Evolutionary conservation across 2,113 vertebrate genomes (phyloP).

Genomic region (Plecotus auritus): DNA sequence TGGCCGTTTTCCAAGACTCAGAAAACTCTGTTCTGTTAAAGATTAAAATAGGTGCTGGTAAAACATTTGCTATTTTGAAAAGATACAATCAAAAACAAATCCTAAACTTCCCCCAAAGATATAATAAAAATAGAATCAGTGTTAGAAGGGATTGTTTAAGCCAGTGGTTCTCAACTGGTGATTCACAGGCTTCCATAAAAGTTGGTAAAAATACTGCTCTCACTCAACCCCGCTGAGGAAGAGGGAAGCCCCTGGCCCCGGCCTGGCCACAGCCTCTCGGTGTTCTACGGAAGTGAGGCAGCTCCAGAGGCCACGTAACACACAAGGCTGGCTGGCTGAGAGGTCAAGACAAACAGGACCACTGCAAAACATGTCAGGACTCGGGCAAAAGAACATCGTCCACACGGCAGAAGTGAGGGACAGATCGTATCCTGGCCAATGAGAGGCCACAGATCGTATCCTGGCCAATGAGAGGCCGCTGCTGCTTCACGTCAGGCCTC

Average conservation of each 20-base stretch:
- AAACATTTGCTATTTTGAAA: neutral
- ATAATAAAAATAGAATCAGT: neutral
- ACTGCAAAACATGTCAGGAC: neutral
- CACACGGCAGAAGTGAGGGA: neutral
- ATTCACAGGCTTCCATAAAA: neutral
- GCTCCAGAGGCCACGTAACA: neutral
- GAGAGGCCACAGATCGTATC: fast-evolving
- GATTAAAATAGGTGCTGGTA: neutral
- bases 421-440: neutral
- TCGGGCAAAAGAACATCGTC: neutral
- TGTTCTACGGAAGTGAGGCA: neutral
- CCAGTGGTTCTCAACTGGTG: neutral
- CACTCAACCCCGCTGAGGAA: neutral
- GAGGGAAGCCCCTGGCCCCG: neutral
- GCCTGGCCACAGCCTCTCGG: neutral
- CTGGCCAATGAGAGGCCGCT: neutral
- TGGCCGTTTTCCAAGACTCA: neutral
- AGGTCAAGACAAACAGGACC: neutral
- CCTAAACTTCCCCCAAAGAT: neutral
- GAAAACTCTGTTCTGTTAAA: neutral
- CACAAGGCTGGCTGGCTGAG: neutral
- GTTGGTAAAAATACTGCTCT: neutral
- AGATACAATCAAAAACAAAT: neutral
- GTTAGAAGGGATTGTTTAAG: neutral
- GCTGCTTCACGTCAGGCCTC: neutral